phyloP scores from a whole-genome alignment of 2,888 invertebrate genomes.

The Ernsta delagoae region DNA sequence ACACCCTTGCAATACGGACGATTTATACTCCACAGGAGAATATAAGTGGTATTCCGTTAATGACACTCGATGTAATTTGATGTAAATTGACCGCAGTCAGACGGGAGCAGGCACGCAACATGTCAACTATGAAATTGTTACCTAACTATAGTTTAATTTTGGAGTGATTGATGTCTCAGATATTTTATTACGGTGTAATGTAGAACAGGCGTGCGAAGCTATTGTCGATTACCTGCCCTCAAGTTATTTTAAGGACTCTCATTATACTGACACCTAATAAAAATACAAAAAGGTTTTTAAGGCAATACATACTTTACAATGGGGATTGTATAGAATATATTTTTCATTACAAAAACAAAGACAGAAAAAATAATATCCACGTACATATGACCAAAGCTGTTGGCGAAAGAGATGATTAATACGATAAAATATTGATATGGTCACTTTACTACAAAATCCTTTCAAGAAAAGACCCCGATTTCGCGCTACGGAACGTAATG shows the following conservation, averaged over 20 bases:
- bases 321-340: too few species aligned
- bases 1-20: constrained; percentile 49
- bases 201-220: constrained; percentile 41
- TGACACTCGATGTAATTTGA: constrained; percentile 79
- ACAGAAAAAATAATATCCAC: too few species aligned
- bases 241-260: background rate
- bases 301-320: background rate
- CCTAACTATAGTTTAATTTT: constrained; percentile 68
- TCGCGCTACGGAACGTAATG: constrained; percentile 23
- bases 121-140: constrained; percentile 82
- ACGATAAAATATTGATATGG: background rate
- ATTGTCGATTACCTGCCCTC: constrained; percentile 27
- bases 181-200: constrained; percentile 47
- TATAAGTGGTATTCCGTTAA: constrained; percentile 68
- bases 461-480: constrained; percentile 1
- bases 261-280: background rate
- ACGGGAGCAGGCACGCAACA: constrained; percentile 74
- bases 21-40: constrained; percentile 46
- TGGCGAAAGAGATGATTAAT: too few species aligned
- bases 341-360: too few species aligned
- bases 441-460: background rate
- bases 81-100: constrained; percentile 76
- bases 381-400: too few species aligned
- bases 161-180: constrained; percentile 69
- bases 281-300: background rate